Base-by-base conservation (phyloP, 1,140 invertebrate genomes). In the Drosophila simulans region DNA sequence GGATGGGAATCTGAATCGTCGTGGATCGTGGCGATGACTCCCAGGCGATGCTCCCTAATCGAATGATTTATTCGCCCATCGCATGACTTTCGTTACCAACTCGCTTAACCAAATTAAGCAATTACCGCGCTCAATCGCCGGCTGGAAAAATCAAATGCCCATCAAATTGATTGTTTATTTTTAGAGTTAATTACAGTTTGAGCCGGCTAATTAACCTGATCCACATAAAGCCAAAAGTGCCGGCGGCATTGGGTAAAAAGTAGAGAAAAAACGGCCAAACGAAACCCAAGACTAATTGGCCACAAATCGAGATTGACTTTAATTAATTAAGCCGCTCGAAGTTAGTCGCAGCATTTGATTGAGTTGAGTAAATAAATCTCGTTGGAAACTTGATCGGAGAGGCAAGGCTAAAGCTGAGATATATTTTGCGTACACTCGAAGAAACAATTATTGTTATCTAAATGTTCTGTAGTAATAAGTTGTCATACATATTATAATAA, bases 41-140 rank as follows among this genome's bases (percentile, higher is more conserved):
- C 66, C 25, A 25, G 22, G 49, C 34, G 25, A 39, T 13, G 63
- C 17, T 35, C 25, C 22, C 45, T 74, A 90, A 86, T 90, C 64
- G 68, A 81, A 64, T 91, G 88, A 91, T 91, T 91, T 91, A 91
- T 91, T 62, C 63, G 75, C 65, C 75, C 80, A 74, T 91, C 76
- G 88, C 88, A 84, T 91, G 88, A 74, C 69, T 83, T 22, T n/a
- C n/a, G 42, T 27, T 74, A 35, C 45, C 73, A 53, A 62, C 8
- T 71, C 79, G 69, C 84, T 88, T 77, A 89, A 59, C 65, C 72
- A 90, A 88, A 88, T 89, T 83, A 83, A 89, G 84, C 79, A 88
- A 88, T 88, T 89, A 86, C 63, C 48, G 43, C 59, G 56, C 62
- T 56, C 35, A 48, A 10, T 25, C 31, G 22, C 20, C 42, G 53